A percentile compares a stretch with the other conserved stretches of the same genome.
Evolutionary conservation across 2,888 invertebrate species (phyloP).

Genomic region (Phania funesta): DNA sequence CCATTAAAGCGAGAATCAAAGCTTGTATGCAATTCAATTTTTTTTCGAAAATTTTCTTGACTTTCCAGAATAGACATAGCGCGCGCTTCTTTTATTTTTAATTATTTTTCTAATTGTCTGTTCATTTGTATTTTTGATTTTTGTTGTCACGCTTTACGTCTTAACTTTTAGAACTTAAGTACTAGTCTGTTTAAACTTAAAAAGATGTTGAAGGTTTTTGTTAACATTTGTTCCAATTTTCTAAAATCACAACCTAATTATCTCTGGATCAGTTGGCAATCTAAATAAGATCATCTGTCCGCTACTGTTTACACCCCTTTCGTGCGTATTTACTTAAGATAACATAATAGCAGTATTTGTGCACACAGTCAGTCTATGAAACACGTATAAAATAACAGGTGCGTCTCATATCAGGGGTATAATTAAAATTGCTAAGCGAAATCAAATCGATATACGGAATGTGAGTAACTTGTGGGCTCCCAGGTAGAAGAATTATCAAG

Average conservation of each 20-base stretch:
- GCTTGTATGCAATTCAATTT: conserved; percentile 71
- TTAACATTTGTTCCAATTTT: conserved; percentile 39
- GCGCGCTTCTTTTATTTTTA: neutral
- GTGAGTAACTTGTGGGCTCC: too few relatives aligned
- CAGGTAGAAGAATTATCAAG: too few relatives aligned
- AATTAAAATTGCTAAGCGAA: too few relatives aligned
- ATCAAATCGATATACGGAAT: too few relatives aligned
- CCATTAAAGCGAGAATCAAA: conserved; percentile 75
- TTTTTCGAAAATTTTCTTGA: conserved; percentile 74
- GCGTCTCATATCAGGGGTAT: neutral
- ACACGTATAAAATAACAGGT: neutral
- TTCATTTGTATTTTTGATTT: neutral
- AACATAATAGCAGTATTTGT: conserved; percentile 26
- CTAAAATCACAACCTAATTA: conserved; percentile 43
- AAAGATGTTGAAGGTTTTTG: conserved; percentile 45
- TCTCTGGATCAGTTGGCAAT: conserved; percentile 40
- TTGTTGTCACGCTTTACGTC: conserved; percentile 41
- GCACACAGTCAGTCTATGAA: neutral
- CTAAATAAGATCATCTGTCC: conserved; percentile 45
- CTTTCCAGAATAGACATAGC: conserved; percentile 75
- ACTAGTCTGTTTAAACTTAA: conserved; percentile 31
- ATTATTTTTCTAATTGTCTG: neutral
- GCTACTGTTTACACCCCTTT: conserved; percentile 12
- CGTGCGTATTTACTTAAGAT: conserved; percentile 54
- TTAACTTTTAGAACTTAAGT: conserved; percentile 35